These are phyloP conservation scores for Cairina moschata DNA, from an alignment of 2,113 vertebrate genomes.

Conservation along the genomic window DNA sequence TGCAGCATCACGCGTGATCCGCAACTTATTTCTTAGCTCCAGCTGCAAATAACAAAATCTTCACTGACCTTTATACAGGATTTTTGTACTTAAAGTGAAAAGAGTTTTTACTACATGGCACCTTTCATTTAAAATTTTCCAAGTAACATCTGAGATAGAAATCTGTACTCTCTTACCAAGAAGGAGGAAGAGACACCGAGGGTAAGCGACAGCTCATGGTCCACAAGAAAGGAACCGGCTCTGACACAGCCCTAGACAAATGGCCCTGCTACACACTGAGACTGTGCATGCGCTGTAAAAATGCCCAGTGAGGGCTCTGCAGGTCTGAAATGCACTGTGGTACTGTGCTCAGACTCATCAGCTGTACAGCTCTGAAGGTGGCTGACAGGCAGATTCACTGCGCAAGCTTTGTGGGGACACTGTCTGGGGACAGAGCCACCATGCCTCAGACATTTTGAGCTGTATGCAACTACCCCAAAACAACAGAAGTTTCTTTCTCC, in stretches of 20 bases:
- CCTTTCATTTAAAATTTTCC: neutral
- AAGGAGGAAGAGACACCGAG: neutral
- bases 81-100: neutral
- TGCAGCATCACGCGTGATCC: neutral
- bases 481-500: neutral
- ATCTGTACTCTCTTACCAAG: neutral
- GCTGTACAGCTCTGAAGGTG: neutral
- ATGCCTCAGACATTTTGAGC: neutral
- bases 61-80: neutral
- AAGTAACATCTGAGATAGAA: neutral
- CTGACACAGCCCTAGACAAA: neutral
- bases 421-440: neutral
- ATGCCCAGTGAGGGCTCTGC: neutral
- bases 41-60: constrained; percentile 42
- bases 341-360: fast-evolving
- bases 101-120: neutral
- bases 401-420: neutral
- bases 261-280: neutral
- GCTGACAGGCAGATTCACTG: neutral
- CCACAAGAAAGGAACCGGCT: neutral
- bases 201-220: neutral
- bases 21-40: constrained; percentile 12
- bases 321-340: neutral
- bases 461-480: neutral
- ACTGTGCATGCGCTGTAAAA: too few species aligned